Evolutionary conservation across 2,888 invertebrate species (phyloP), one percentile per base, ranked within the genome.

Genomic region (Herminia tarsipennalis): DNA sequence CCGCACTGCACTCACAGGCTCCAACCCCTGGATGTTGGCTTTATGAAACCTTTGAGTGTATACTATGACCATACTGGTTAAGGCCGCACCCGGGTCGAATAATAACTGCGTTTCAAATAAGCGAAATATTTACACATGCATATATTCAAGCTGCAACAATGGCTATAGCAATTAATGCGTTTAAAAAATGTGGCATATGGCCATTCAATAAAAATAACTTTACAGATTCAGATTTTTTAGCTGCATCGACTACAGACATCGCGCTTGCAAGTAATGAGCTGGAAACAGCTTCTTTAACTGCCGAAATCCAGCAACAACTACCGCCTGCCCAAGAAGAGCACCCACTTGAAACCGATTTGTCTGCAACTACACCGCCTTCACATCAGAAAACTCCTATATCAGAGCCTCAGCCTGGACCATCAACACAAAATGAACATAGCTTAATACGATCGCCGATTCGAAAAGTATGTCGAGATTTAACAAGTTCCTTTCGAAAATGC

Each of bases 101-200:
- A 9, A 3, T 22, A 8, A 22, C 22, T n/a, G n/a, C 9, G 3
- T 22, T 22, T 6, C 22, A 22, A 3, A 22, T 22, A 22, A 22
- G 22, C 9, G 22, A 65, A 60, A 45, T 69, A 34, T 68, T 68
- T 61, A 63, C 28, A 54, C 28, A 14, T 65, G 60, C 42, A 56
- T n/a, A n/a, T n/a, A n/a, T n/a, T 20, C 10, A 66, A 29, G 64
- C 60, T 18, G 61, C 60, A 13, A 68, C 66, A 53, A 68, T 66
- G 62, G 52, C 56, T 4, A 67, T 55, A 6, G 66, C 65, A 18
- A 36, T 62, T 13, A 64, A 61, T 32, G 45, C 42, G 16, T 70
- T 66, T 35, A 40, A 27, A 36, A 59, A 50, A 25, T 57, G 44
- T 55, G 62, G 66, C 5, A 66, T 67, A 27, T 64, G 56, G 58